Percentiles rank a stretch among this genome's conserved stretches.
phyloP scores from a whole-genome alignment of 2,888 invertebrate species.

The Acrobasis suavella region DNA sequence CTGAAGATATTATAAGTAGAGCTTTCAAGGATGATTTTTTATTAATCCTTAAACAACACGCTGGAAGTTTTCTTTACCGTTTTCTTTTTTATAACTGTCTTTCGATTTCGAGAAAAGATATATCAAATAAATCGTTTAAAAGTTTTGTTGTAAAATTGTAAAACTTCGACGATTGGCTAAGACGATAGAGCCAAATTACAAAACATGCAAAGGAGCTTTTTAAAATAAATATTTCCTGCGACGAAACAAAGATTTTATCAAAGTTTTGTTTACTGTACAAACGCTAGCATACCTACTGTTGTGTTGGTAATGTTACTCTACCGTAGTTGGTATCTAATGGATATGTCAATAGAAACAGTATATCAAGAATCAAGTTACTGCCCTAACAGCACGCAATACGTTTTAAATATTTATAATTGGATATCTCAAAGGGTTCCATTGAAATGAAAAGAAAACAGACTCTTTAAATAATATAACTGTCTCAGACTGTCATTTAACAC shows the following conservation, averaged over 20 bases:
- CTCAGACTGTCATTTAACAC: background rate
- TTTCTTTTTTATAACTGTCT: background rate
- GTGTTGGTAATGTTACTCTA: constrained; percentile 31
- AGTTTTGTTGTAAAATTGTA: background rate
- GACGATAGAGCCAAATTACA: background rate
- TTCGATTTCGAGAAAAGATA: background rate
- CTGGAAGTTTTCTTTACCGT: too few relatives aligned
- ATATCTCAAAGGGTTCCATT: constrained; percentile 47
- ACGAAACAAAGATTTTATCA: background rate
- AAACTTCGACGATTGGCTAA: background rate
- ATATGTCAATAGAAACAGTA: constrained; percentile 77
- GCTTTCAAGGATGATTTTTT: too few relatives aligned
- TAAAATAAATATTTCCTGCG: background rate
- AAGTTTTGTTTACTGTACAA: background rate
- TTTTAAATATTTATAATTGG: constrained; percentile 74
- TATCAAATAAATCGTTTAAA: background rate
- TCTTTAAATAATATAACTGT: background rate
- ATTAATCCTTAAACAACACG: too few relatives aligned
- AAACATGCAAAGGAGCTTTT: background rate
- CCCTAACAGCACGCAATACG: constrained; percentile 46
- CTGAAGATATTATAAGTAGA: background rate
- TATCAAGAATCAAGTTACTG: constrained; percentile 70
- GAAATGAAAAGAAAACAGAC: constrained; percentile 28
- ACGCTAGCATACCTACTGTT: background rate
- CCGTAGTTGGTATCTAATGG: constrained; percentile 64